phyloP scores from a whole-genome alignment of 2,888 invertebrate species.

The Ctena decussata region DNA sequence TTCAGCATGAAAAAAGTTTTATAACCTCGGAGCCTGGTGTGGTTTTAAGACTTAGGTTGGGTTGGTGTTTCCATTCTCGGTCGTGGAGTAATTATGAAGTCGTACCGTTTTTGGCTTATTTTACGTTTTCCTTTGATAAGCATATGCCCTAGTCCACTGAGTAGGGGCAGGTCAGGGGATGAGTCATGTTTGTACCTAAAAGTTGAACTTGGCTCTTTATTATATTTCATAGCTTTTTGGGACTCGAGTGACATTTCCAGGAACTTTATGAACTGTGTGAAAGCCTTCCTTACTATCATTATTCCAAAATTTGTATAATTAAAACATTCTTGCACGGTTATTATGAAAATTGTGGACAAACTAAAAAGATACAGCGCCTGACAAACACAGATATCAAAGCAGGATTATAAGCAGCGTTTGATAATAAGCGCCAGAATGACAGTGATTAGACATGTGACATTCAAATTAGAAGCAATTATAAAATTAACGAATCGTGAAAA shows the following conservation, averaged over 20 bases:
- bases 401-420: not conserved
- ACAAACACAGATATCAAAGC: not conserved
- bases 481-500: conserved; percentile 5
- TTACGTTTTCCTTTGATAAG: too few species aligned
- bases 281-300: not conserved
- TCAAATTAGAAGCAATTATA: not conserved
- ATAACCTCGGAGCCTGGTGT: too few species aligned
- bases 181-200: too few species aligned
- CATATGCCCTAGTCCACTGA: too few species aligned
- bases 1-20: too few species aligned
- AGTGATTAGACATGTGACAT: not conserved
- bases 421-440: conserved; percentile 7
- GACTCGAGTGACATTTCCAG: not conserved
- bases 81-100: too few species aligned
- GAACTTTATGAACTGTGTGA: not conserved
- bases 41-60: too few species aligned
- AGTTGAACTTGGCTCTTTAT: too few species aligned
- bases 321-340: not conserved
- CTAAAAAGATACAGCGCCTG: not conserved
- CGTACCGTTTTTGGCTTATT: too few species aligned
- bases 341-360: not conserved
- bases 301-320: not conserved
- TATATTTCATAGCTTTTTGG: too few species aligned
- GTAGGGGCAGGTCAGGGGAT: too few species aligned
- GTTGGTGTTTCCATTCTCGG: too few species aligned